Evolutionary conservation across 2,888 invertebrate genomes (phyloP), one percentile per base, ranked within the genome.

Genomic region (Trichopria drosophilae): DNA sequence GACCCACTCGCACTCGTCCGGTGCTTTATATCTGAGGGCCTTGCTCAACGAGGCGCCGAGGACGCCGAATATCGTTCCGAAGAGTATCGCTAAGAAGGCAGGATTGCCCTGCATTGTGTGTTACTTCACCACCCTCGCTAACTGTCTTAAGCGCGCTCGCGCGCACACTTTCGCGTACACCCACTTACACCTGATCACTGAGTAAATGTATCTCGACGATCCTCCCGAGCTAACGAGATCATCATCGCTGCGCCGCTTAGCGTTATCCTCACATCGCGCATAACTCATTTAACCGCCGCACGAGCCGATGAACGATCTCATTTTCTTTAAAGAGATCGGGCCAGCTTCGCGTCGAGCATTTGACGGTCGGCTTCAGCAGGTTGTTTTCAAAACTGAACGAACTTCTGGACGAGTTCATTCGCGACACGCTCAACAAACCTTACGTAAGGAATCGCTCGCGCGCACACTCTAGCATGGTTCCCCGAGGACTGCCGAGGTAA

Each of bases 1-100:
- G 62, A 86, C 83, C 88, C 88, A 88, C 67, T 86, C 85, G 79
- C 88, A 88, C 76, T 88, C 88, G 76, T 88, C 88, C 60, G 88
- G 88, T 65, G 88, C 87, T 71, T 88, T 87, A 76, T 88, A 88
- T 58, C 87, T 82, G 31, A 70, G 71, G 59, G 82, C 80, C 67
- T 82, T 82, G 72, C 87, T 81, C 48, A 82, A 72, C 57, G 82
- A 82, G 56, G 82, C 81, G 55, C 82, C 80, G 52, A 82, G 75
- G 57, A 81, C 82, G 54, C 82, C 81, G 75, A 83, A 81, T 69
- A 82, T 79, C 71, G 82, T 81, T 66, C 82, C 81, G 68, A 82
- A 76, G 58, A 82, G 75, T 69, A 82, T 77, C 67, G 81, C 80
- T 72, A 81, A 79, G 73, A 81, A 78, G 66, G 80, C 79, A 68